Evolutionary conservation across 1,140 invertebrate species (phyloP), one percentile per base, ranked within the genome.

Genomic region (Ganaspis sp.): DNA sequence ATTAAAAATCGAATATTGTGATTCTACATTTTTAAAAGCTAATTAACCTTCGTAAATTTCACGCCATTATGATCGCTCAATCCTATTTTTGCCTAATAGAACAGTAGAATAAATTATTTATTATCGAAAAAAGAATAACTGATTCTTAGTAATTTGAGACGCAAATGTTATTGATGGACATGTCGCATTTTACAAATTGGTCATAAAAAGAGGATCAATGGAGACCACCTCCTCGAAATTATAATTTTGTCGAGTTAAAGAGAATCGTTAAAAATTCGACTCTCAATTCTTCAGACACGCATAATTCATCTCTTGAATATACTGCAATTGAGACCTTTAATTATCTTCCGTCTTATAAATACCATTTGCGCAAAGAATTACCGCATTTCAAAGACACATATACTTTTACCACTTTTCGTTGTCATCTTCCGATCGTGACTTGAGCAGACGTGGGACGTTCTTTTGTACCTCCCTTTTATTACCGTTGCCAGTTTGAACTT

Each of bases 381-480:
- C 58, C 23, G 26, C 58, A 29, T 64, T 64, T 64, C 58, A 29
- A 64, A 23, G 23, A 64, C 54, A 64, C 23, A 12, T 11, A 58
- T 64, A 64, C 54, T 64, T 26, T 23, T 64, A 64, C 15, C 58
- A 34, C 26, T 8, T 64, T 64, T 29, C 58, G 58, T 64, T 64
- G 58, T 64, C 58, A 64, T 64, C 58, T 15, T 64, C 15, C 58
- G 12, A 29, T 64, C 58, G 58, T 64, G 58, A 64, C 58, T 64
- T 29, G 26, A 64, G n/a, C 23, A 4, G 23, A 64, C 58, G 58
- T 64, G 58, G 58, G 58, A 64, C 29, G 26, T 5, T 64, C 58
- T 64, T 5, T 34, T 64, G 58, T 29, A 34, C 23, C 58, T 64
- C 58, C 23, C 23, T 34, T 34, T 64, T 64, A 34, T 64, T 64